Conservation (phyloP, 2,797 vertebrate species). For the Phaenicophaeus curvirostris region DNA sequence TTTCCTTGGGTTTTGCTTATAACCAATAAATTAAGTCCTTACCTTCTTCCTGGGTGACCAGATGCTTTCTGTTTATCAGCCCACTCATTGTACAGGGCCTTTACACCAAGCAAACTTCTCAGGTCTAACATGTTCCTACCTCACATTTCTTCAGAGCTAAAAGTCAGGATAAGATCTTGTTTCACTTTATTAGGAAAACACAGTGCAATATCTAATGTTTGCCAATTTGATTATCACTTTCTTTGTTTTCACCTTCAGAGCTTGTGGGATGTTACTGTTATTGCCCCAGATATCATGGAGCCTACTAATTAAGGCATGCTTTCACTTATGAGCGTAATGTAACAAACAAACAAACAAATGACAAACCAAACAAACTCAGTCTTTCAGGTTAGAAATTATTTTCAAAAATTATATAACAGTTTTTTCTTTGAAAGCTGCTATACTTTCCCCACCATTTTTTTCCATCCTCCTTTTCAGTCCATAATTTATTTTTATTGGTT, state of each 20-base stretch:
- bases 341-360: background rate
- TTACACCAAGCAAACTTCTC: background rate
- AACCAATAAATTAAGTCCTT: background rate
- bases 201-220: background rate
- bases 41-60: background rate
- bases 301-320: background rate
- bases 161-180: background rate
- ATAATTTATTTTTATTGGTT: slow-evolving; percentile 80
- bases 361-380: background rate
- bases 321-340: background rate
- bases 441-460: slow-evolving; percentile 47
- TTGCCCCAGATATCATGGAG: background rate
- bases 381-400: slow-evolving; percentile 29
- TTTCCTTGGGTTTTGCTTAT: background rate
- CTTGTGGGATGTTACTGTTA: background rate
- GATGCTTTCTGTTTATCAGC: background rate
- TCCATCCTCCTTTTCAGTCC: slow-evolving; percentile 61
- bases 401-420: slow-evolving; percentile 8
- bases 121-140: background rate
- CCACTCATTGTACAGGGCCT: background rate
- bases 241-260: background rate
- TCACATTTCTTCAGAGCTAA: background rate
- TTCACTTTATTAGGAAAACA: slow-evolving; percentile 7
- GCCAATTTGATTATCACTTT: background rate
- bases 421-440: slow-evolving; percentile 44